Percentiles rank a stretch among this genome's conserved stretches.
These are phyloP conservation scores for Netelia virgata DNA, from an alignment of 2,888 invertebrate species.

Conservation along the genomic window DNA sequence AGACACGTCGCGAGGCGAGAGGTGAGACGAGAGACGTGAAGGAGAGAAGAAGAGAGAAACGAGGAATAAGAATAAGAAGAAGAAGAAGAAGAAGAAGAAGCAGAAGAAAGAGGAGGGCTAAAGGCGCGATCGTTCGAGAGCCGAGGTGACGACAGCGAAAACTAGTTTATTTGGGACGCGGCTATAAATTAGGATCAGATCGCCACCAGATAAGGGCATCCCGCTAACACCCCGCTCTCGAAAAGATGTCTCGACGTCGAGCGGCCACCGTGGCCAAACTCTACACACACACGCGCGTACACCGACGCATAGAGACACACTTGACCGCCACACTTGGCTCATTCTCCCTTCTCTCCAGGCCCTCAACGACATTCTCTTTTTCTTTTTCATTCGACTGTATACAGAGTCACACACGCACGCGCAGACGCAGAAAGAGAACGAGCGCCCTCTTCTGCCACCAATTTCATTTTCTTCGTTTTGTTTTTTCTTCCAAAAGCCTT, in stretches of 20 bases:
- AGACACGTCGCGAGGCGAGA: constrained; percentile 50
- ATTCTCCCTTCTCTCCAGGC: constrained; percentile 41
- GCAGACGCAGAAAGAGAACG: not conserved
- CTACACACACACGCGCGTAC: constrained; percentile 5
- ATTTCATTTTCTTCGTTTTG: constrained; percentile 48
- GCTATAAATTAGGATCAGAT: constrained; percentile 85
- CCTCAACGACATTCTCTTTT: constrained; percentile 38
- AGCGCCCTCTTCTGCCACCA: constrained; percentile 51
- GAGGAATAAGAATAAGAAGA: constrained; percentile 26
- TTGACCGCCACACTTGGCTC: constrained; percentile 62
- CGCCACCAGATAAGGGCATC: constrained; percentile 84
- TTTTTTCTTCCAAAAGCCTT: constrained; percentile 43
- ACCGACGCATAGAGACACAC: constrained; percentile 36
- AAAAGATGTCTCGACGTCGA: constrained; percentile 78
- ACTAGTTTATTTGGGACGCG: constrained; percentile 85
- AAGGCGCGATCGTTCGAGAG: constrained; percentile 74
- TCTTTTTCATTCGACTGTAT: constrained; percentile 14
- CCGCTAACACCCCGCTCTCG: constrained; percentile 84
- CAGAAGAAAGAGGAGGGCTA: constrained; percentile 59
- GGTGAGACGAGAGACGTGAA: constrained; percentile 44
- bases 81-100: constrained; percentile 56
- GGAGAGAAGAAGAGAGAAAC: constrained; percentile 45
- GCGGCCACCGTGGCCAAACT: constrained; percentile 65
- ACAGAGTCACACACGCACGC: not conserved
- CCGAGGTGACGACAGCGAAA: constrained; percentile 85